phyloP scores from a whole-genome alignment of 2,113 vertebrate species.

The Apus apus region DNA sequence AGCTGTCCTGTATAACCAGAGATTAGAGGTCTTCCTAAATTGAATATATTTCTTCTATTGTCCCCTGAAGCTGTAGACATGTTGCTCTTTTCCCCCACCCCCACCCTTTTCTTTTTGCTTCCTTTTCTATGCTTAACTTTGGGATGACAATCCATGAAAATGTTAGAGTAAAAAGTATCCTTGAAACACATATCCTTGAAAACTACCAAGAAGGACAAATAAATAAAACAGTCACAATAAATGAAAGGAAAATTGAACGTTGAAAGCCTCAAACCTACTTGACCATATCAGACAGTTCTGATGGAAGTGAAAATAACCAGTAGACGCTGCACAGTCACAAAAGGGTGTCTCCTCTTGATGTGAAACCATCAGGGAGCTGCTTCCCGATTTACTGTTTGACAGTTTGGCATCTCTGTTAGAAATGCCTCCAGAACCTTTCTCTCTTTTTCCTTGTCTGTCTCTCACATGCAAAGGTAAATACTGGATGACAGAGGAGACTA shows the following conservation, averaged over 20 bases:
- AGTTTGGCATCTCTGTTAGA: slow-evolving; percentile 69
- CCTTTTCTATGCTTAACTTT: slow-evolving; percentile 14
- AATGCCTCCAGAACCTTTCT: slow-evolving; percentile 9
- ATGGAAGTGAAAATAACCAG: slow-evolving; percentile 47
- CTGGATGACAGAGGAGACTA: slow-evolving; percentile 58
- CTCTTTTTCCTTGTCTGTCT: slow-evolving; percentile 33
- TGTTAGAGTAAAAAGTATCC: not conserved
- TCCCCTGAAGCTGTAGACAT: not conserved
- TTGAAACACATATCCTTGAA: slow-evolving; percentile 14
- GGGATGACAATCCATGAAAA: not conserved
- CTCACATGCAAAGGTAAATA: slow-evolving; percentile 49
- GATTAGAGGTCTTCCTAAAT: slow-evolving; percentile 68
- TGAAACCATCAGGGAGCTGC: slow-evolving; percentile 34
- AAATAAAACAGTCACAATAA: slow-evolving; percentile 53
- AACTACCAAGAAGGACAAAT: slow-evolving; percentile 17
- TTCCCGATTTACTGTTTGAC: slow-evolving; percentile 45
- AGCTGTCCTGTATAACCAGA: slow-evolving; percentile 66
- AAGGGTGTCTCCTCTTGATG: slow-evolving; percentile 53
- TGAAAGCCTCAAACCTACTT: slow-evolving; percentile 58
- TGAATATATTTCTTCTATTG: slow-evolving; percentile 58
- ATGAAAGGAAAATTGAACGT: slow-evolving; percentile 34
- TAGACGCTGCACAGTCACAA: not conserved
- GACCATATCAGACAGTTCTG: slow-evolving; percentile 54
- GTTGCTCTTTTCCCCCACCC: not conserved
- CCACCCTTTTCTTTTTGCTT: not conserved